Evolutionary conservation across 2,888 invertebrate species (phyloP).

Genomic region (Chymomyza procnemis): DNA sequence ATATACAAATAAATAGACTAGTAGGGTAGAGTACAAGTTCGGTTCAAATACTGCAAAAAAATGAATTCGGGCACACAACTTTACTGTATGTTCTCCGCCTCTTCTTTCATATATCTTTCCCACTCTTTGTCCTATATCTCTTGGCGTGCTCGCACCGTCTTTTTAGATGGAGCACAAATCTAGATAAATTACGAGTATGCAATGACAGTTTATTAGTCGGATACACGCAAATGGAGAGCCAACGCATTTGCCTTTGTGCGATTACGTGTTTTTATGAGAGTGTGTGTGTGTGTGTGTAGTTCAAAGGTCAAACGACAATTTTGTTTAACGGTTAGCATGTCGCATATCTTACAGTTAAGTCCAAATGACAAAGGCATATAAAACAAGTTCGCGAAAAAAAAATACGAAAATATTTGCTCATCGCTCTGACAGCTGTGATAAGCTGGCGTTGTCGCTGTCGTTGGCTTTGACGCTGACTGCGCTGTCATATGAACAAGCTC

Average conservation of each 20-base stretch:
- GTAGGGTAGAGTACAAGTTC: too few relatives aligned
- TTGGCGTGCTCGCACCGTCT: neutral
- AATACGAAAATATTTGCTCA: slow-evolving; percentile 21
- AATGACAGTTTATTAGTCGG: slow-evolving; percentile 31
- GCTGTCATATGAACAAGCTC: neutral
- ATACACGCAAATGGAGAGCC: slow-evolving; percentile 46
- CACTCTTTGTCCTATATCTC: neutral
- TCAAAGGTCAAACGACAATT: slow-evolving; percentile 57
- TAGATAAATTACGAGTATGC: neutral
- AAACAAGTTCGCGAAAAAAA: slow-evolving; percentile 1
- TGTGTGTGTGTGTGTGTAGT: slow-evolving; percentile 21
- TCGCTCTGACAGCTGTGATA: slow-evolving; percentile 27
- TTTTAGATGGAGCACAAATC: neutral
- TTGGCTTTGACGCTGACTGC: slow-evolving; percentile 9
- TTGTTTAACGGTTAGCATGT: slow-evolving; percentile 27
- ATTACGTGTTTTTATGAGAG: neutral
- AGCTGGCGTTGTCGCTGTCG: slow-evolving; percentile 11
- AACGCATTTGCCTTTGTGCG: neutral
- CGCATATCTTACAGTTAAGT: slow-evolving; percentile 28
- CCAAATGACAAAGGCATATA: slow-evolving; percentile 5
- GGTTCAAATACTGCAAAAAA: too few relatives aligned
- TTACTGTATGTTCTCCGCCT: too few relatives aligned
- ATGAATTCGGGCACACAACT: too few relatives aligned
- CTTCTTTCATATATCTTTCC: neutral
- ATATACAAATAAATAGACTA: too few relatives aligned